Base-by-base conservation (phyloP, 2,113 vertebrate genomes). In the Ciconia stormi region DNA sequence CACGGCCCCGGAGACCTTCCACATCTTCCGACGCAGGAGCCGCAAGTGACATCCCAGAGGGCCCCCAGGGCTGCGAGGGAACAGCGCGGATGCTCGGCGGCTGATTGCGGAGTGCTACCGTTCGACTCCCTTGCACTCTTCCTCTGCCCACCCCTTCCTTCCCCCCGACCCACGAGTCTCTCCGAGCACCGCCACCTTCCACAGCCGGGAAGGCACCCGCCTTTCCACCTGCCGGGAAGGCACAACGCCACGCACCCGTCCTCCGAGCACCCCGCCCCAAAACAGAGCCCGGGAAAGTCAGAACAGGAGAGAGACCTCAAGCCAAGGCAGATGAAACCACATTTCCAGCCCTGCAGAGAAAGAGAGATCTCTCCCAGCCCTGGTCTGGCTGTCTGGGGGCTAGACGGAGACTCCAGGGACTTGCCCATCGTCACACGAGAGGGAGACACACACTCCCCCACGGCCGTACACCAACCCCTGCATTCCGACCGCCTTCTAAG, bases 71-170 rank as follows among this genome's bases (percentile, higher is more conserved):
- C 8, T 29, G 2, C 6, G 0, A 58, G 62, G 76, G 82, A 61
- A 27, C 21, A 18, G 2, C 0, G 0, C 0, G 0, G 67, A 38
- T 26, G 27, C 86, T 27, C 3, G 0, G 49, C 2, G 0, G 55
- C n/a, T 2, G 32, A 49, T 9, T 3, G 2, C 82, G 58, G 49
- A 17, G 23, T 6, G 29, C 25, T 59, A 42, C 46, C 3, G 3
- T 25, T 61, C 7, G 26, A 91, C 63, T 47, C 40, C 6, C 20
- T 2, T 1, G 3, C 2, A 1, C 34, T 69, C 11, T 6, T 20
- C 26, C 44, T 65, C 56, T 42, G 20, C n/a, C 32, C 38, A 30
- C 18, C 5, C 38, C 18, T 30, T 34, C 29, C 58, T 12, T 26
- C 25, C 29, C 25, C 55, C 38, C 5, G 4, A 22, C n/a, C 44